Evolutionary conservation across 2,797 vertebrate genomes (phyloP).

Genomic region (Myripristis murdjan): DNA sequence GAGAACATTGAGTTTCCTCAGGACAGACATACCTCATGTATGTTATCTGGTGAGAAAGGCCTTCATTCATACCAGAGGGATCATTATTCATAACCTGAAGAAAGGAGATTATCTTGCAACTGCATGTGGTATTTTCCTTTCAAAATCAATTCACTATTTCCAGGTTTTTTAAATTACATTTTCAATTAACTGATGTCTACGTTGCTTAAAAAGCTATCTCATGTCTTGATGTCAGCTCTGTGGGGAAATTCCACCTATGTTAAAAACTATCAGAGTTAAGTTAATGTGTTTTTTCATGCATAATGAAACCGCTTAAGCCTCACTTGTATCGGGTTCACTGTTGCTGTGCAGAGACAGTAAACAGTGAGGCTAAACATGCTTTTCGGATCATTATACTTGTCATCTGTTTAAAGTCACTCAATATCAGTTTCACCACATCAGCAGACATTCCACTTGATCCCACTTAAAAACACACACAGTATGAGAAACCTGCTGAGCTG

Average conservation of each 20-base stretch:
- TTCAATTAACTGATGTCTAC: slow-evolving; percentile 5
- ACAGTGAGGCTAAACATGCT: not conserved
- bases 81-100: not conserved
- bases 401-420: slow-evolving; percentile 8
- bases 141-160: not conserved
- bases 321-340: not conserved
- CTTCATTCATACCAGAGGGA: not conserved
- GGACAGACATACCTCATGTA: not conserved
- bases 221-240: not conserved
- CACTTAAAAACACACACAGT: not conserved
- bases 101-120: not conserved
- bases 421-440: not conserved
- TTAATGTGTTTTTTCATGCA: not conserved
- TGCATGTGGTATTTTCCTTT: not conserved
- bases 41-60: slow-evolving; percentile 12
- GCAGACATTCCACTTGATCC: not conserved
- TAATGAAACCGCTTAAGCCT: not conserved
- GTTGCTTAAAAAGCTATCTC: not conserved
- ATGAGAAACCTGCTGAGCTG: not conserved
- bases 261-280: not conserved
- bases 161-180: not conserved
- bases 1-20: not conserved
- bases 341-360: not conserved
- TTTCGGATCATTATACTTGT: not conserved
- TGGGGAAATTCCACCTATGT: not conserved